These are phyloP conservation scores for Megalonaias nervosa DNA, from an alignment of 1,140 invertebrate species.

Conservation along the genomic window DNA sequence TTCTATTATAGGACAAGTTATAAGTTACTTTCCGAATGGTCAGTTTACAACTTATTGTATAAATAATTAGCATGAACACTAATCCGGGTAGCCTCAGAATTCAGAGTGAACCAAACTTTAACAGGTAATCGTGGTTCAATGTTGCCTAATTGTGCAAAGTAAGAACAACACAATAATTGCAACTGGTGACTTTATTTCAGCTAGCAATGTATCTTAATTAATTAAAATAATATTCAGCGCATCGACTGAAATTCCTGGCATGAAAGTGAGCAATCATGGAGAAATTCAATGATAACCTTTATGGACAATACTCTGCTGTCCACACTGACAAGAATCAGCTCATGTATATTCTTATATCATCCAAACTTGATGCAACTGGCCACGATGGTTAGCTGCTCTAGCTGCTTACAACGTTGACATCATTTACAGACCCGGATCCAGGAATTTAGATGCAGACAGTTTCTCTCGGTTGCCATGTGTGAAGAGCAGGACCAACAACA, in stretches of 20 bases:
- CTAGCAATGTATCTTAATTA: slow-evolving; percentile 32
- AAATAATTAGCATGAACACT: too few species aligned
- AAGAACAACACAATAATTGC: slow-evolving; percentile 49
- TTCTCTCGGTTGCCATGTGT: not conserved
- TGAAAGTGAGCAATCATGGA: slow-evolving; percentile 27
- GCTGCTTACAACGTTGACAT: slow-evolving; percentile 16
- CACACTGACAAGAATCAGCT: slow-evolving; percentile 34
- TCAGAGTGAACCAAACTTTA: too few species aligned
- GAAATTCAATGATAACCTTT: slow-evolving; percentile 34
- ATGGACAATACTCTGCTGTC: slow-evolving; percentile 20
- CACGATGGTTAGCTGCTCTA: slow-evolving; percentile 24
- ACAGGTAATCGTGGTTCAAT: slow-evolving; percentile 5
- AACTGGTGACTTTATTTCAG: slow-evolving; percentile 21
- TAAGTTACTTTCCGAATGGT: too few species aligned
- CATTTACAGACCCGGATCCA: slow-evolving; percentile 10
- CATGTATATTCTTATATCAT: slow-evolving; percentile 24
- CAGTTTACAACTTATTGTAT: too few species aligned
- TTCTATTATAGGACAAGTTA: too few species aligned
- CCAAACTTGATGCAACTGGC: slow-evolving; percentile 23
- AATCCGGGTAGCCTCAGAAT: too few species aligned
- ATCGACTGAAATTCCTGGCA: slow-evolving; percentile 29
- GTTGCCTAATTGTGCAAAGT: slow-evolving; percentile 43
- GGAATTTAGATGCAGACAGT: slow-evolving; percentile 20
- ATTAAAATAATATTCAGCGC: slow-evolving; percentile 25
- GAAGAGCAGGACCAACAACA: too few species aligned